Percentiles rank a stretch among this genome's conserved stretches.
These are phyloP conservation scores for Phenganax subtilis DNA, from an alignment of 92 coral and sea anemone species.

Conservation along the genomic window DNA sequence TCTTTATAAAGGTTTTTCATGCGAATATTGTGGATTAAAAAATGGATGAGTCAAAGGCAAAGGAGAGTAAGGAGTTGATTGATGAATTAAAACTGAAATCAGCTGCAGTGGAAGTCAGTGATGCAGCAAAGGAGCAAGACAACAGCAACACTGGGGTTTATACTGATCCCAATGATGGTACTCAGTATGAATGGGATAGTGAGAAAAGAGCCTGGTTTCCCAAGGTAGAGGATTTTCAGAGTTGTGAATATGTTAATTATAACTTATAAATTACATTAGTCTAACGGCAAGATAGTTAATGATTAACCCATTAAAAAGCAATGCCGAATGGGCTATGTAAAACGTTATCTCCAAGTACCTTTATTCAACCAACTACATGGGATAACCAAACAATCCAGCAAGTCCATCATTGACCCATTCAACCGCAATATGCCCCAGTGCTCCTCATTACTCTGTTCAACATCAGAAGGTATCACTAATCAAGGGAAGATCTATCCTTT, in stretches of 20 bases:
- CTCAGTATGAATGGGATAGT: slow-evolving; percentile 79
- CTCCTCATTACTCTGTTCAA: too few species aligned
- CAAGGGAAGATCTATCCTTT: neutral
- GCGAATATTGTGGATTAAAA: neutral
- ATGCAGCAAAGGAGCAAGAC: neutral
- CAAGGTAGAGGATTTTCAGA: slow-evolving; percentile 50
- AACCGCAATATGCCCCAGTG: too few species aligned
- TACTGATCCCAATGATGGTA: slow-evolving; percentile 66
- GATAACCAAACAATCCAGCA: too few species aligned
- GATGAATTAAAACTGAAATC: slow-evolving; percentile 34
- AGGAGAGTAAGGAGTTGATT: slow-evolving; percentile 17
- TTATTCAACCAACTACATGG: too few species aligned
- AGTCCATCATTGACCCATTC: too few species aligned
- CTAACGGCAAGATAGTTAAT: neutral
- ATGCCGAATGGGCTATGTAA: neutral
- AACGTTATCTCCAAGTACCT: neutral
- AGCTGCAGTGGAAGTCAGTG: slow-evolving; percentile 18
- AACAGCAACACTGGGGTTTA: slow-evolving; percentile 24
- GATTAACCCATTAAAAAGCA: neutral
- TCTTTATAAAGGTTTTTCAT: too few species aligned
- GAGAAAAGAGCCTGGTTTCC: slow-evolving; percentile 95
- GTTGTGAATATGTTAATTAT: neutral
- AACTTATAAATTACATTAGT: neutral
- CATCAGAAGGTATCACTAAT: neutral
- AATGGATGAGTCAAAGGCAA: slow-evolving; percentile 7